Base-by-base conservation (phyloP, 2,113 vertebrate species). In the Amphiprion percula region DNA sequence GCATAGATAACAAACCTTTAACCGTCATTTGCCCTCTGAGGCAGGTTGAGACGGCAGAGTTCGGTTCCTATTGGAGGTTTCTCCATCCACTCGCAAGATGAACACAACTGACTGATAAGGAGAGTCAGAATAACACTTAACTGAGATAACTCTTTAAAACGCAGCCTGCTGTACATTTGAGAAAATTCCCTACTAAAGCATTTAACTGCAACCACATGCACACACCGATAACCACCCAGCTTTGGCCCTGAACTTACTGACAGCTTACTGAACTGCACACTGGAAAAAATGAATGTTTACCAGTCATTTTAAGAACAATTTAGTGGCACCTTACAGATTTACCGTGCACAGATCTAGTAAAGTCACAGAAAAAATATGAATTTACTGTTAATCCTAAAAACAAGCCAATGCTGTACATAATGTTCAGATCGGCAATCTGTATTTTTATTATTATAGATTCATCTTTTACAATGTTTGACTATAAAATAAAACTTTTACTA, bases 31-130 rank as follows among this genome's bases (percentile, higher is more conserved):
- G 0, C 74, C 50, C 68, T 10, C 58, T 5, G 47, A 68, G 60
- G 11, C 19, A 56, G 23, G 8, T 50, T 23, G 46, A n/a, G 53
- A 70, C 17, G 21, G 56, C 52, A 81, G 30, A 33, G 2, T 55
- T 33, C 24, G 75, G 71, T 79, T 69, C 75, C 70, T 49, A 39
- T 68, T 61, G 41, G 47, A 69, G 17, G 64, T 83, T 82, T 83
- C 68, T 54, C 68, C 77, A 62, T 79, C 46, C 66, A 16, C 73
- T 77, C 3, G 5, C n/a, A 37, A 56, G 77, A 80, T 52, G 52
- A 70, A 71, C 1, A 21, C 52, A 11, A n/a, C 62, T 61, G 70
- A 24, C 73, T 37, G 87, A 91, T 90, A 88, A 88, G 74, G 44
- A 3, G 37, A 63, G 61, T 77, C 83, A 68, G 63, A 67, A 59